A percentile compares a stretch with the other conserved stretches of the same genome.
phyloP scores from a whole-genome alignment of 2,888 invertebrate genomes.

The Hirtodrosophila trivittata region DNA sequence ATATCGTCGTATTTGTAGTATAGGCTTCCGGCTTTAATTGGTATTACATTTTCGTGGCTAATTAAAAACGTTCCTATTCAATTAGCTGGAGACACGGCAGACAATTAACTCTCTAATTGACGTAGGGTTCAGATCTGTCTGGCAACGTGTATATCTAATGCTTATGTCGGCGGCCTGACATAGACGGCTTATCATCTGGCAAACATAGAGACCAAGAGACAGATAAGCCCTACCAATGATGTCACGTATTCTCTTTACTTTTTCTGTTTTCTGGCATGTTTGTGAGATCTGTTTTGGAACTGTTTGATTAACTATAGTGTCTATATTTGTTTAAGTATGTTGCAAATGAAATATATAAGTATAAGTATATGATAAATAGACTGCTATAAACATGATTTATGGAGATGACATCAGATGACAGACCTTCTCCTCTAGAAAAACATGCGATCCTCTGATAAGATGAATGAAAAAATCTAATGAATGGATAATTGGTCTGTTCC shows the following conservation, averaged over 20 bases:
- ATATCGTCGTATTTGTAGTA: too few species aligned
- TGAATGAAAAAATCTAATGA: constrained; percentile 47
- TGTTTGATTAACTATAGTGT: constrained; percentile 20
- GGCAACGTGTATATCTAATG: constrained; percentile 1
- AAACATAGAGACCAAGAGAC: background rate
- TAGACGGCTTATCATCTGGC: constrained; percentile 2
- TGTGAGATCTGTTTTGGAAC: constrained; percentile 10
- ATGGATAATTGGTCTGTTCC: constrained; percentile 11
- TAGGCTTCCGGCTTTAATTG: background rate
- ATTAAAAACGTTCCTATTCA: constrained; percentile 54
- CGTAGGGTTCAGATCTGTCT: too few species aligned
- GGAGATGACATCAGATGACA: constrained; percentile 28
- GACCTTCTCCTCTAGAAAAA: background rate
- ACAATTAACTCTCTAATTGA: constrained; percentile 13
- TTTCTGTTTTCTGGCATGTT: constrained; percentile 10
- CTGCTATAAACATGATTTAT: constrained; percentile 9
- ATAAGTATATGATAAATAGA: background rate
- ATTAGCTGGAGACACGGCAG: constrained; percentile 33
- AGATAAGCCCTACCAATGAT: constrained; percentile 31
- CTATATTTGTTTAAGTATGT: constrained; percentile 25
- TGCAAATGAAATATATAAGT: constrained; percentile 17
- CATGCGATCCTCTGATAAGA: constrained; percentile 35
- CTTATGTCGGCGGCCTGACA: constrained; percentile 14
- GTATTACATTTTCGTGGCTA: constrained; percentile 37
- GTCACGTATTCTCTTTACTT: constrained; percentile 12